phyloP scores from a whole-genome alignment of 2,113 vertebrate genomes.

The Laterallus jamaicensis region DNA sequence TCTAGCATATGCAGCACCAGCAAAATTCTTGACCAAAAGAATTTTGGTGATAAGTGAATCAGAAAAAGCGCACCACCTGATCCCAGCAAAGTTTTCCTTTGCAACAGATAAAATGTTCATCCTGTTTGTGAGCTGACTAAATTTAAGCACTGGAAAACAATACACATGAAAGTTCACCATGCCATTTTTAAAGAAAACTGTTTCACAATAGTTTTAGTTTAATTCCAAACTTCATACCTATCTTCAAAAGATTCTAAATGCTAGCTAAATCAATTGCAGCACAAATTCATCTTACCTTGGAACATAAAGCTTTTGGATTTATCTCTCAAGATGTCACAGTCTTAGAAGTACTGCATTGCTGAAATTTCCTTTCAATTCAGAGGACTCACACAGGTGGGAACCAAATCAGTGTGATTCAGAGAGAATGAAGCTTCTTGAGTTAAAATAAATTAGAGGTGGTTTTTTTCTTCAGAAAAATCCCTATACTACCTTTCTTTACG shows the following conservation, averaged over 20 bases:
- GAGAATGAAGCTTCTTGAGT: neutral
- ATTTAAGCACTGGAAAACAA: neutral
- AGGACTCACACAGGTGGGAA: neutral
- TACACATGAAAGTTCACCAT: neutral
- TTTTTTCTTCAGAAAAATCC: neutral
- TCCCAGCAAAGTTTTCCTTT: neutral
- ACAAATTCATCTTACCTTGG: neutral
- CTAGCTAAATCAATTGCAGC: neutral
- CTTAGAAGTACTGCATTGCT: neutral
- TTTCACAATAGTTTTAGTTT: neutral
- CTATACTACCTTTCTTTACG: neutral
- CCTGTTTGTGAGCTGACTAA: neutral
- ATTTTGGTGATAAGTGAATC: neutral
- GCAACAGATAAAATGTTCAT: neutral
- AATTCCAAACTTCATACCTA: neutral
- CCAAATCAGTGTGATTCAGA: neutral
- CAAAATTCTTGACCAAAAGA: neutral
- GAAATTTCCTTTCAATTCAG: neutral
- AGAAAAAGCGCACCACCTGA: neutral
- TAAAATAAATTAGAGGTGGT: neutral
- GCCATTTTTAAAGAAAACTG: neutral
- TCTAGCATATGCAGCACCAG: neutral
- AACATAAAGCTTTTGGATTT: neutral
- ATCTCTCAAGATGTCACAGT: neutral
- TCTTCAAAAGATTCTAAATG: neutral